Evolutionary conservation across 37 sponge, comb jelly and placozoan genomes (phyloP), one percentile per base, ranked within the genome.

Genomic region (Beroe ovata): DNA sequence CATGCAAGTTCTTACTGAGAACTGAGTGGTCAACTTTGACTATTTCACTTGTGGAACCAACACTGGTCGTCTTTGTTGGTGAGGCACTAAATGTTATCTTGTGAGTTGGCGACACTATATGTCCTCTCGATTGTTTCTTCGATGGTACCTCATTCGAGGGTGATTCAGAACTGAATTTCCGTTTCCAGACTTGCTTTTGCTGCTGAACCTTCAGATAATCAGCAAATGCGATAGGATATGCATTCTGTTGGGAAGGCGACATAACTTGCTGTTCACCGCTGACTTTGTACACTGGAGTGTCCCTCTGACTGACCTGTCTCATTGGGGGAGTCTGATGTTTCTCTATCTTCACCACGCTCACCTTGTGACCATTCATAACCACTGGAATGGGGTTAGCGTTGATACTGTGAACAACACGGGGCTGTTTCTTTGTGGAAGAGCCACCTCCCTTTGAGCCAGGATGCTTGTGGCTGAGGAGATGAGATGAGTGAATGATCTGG

Each of bases 281-380:
- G 33, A 77, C 26, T 29, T 77, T 77, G 28, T 42, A 77, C 8
- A 77, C 84, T 42, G 84, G 33, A 25, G 41, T 23, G 21, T 77
- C 84, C n/a, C 41, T 77, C 14, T 77, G 84, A 22, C 6, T 2
- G 33, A 26, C 30, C 35, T 26, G 69, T 25, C 3, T 4, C 2
- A 29, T 18, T 32, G 69, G 69, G 35, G 1, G 29, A 18, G 8
- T 30, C 36, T 77, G 84, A 41, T 77, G 84, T 29, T 77, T 77
- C 84, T 77, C 84, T 39, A 77, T 77, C 47, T 77, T 77, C 84
- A 77, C 84, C 1, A 77, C 84, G 54, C 33, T 77, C 41, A 77
- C 84, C 38, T 77, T 77, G 84, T 77, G 84, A 0, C 84, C 84
- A 25, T 77, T 77, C 84, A 77, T 39, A 23, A 77, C 42, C 4